Evolutionary conservation across 2,113 vertebrate genomes (phyloP), one percentile per base, ranked within the genome.

Genomic region (Falco punctatus): DNA sequence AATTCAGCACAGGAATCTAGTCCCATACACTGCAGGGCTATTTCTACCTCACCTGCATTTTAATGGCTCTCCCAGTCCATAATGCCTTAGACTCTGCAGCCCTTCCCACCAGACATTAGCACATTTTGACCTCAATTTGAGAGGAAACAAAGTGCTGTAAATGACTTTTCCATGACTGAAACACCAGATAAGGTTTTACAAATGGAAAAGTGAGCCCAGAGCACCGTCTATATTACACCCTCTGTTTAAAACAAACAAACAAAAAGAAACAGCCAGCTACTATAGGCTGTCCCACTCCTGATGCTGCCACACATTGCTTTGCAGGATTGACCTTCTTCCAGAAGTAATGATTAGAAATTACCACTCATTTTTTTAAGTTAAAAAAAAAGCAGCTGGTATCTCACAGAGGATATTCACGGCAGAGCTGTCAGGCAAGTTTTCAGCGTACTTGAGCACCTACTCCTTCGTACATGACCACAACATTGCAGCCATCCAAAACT

Each of bases 131-230:
- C 83, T 70, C 79, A 83, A n/a, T 87, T 62, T 92, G 21, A 78
- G 67, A 90, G 55, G 74, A 90, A 96, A 80, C 46, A 75, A 71
- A 94, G 55, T 78, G 65, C 70, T 87, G 51, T 23, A 91, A 95
- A 94, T 92, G 10, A 77, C 16, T 92, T 95, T 95, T 79, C 90
- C 96, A 81, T 81, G 21, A 94, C 87, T 89, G 72, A 96, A 95
- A 52, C 85, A 59, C 28, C 51, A 97, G 96, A 94, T 95, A 97
- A 90, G 48, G 14, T 62, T 94, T 94, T 92, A 72, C 26, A 86
- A 94, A 94, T 51, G 67, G 89, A 95, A 94, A 89, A 91, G 26
- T 44, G 89, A 96, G 42, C 58, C 4, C 35, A 74, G 58, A 83
- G 5, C 51, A 86, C 62, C 64, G 67, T 44, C 30, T 83, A 23